phyloP scores from a whole-genome alignment of 2,113 vertebrate genomes.

The Istiophorus platypterus region DNA sequence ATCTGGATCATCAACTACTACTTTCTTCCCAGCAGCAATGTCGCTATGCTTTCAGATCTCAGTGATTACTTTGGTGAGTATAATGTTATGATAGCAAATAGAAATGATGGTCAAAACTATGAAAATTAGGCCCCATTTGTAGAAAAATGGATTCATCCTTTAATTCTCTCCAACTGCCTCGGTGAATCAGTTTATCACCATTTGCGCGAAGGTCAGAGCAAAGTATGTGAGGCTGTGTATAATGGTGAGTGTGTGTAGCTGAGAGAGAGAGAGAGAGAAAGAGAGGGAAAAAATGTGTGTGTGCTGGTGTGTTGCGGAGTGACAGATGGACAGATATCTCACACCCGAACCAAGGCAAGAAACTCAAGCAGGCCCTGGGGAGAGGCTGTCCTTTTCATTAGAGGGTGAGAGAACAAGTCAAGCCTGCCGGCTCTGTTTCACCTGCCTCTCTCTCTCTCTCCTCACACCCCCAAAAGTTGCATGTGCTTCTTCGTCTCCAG shows the following conservation, averaged over 20 bases:
- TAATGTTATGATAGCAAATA: background rate
- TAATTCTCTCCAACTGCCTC: background rate
- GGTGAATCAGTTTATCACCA: constrained; percentile 39
- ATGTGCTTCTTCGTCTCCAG: constrained; percentile 66
- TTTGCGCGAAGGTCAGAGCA: constrained; percentile 35
- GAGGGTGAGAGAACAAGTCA: constrained; percentile 75
- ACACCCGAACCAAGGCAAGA: constrained; percentile 73
- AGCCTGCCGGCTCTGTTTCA: constrained; percentile 76
- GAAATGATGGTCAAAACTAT: background rate
- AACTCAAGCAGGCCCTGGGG: constrained; percentile 85
- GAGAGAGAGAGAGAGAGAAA: background rate
- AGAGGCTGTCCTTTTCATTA: constrained; percentile 79
- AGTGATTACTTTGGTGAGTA: background rate
- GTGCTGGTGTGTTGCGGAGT: constrained; percentile 63
- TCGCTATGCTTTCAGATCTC: background rate
- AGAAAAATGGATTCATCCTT: background rate
- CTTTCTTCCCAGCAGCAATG: background rate
- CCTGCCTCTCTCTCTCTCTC: constrained; percentile 45
- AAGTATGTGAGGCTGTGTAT: constrained; percentile 8
- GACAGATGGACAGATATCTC: constrained; percentile 85
- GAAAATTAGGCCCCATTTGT: background rate
- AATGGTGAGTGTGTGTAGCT: constrained; percentile 24
- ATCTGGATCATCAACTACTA: background rate
- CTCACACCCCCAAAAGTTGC: constrained; percentile 35
- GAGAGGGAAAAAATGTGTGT: constrained; percentile 18